phyloP scores from a whole-genome alignment of 2,797 vertebrate genomes.

The Triplophysa yarkandensis region DNA sequence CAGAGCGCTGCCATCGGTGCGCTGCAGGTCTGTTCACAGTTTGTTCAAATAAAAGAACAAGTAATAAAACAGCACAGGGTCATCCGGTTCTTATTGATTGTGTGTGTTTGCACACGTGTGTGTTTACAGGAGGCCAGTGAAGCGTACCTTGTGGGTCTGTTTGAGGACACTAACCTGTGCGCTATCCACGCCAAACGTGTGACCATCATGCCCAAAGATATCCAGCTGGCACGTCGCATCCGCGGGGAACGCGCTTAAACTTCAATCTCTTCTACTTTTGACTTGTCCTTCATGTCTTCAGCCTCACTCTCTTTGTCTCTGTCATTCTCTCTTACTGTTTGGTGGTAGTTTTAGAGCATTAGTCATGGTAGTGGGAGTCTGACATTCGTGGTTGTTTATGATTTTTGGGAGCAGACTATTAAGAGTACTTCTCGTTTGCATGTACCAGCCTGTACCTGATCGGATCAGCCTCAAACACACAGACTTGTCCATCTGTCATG shows the following conservation, averaged over 20 bases:
- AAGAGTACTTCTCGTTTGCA: conserved; percentile 68
- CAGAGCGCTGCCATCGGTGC: conserved; percentile 60
- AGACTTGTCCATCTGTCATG: not conserved
- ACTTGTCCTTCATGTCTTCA: conserved; percentile 23
- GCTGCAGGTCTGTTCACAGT: conserved; percentile 52
- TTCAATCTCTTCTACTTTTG: not conserved
- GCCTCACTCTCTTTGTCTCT: conserved; percentile 55
- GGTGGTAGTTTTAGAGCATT: conserved; percentile 10
- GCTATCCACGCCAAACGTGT: conserved; percentile 60
- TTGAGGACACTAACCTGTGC: conserved; percentile 61
- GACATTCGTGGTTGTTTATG: conserved; percentile 7
- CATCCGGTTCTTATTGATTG: not conserved
- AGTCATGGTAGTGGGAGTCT: not conserved
- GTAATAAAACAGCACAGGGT: not conserved
- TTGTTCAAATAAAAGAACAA: not conserved
- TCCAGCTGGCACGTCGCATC: conserved; percentile 70
- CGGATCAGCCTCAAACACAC: conserved; percentile 59
- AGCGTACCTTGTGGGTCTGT: conserved; percentile 64
- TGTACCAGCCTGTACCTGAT: conserved; percentile 65
- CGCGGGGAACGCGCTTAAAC: conserved; percentile 83
- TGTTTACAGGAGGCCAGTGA: conserved; percentile 58
- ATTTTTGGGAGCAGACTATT: conserved; percentile 68
- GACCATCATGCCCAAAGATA: conserved; percentile 64
- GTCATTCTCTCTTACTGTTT: not conserved
- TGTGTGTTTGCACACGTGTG: not conserved